Conservation (phyloP, 2,113 vertebrate genomes). For the Sakesphorus luctuosus region DNA sequence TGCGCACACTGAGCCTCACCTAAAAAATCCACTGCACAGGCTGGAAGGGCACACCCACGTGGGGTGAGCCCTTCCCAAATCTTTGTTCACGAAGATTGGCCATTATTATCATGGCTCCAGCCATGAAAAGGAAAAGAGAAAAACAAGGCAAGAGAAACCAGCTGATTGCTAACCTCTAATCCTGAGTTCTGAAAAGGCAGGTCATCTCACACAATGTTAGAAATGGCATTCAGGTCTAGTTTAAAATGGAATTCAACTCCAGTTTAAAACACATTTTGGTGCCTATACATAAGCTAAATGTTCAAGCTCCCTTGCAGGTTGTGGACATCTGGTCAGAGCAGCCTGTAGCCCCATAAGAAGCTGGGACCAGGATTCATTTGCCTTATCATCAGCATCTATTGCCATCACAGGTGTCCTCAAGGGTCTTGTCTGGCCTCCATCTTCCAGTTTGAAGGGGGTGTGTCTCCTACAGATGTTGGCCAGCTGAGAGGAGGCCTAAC, state of each 20-base stretch:
- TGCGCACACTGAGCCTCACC: too few relatives aligned
- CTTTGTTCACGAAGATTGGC: too few relatives aligned
- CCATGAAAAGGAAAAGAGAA: not conserved
- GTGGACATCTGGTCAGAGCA: not conserved
- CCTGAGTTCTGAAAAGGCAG: not conserved
- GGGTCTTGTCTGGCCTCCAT: not conserved
- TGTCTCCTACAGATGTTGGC: not conserved
- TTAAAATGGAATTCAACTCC: not conserved
- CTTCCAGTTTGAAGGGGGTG: accelerated
- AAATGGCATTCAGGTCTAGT: not conserved
- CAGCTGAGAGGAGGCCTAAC: not conserved
- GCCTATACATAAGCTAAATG: not conserved
- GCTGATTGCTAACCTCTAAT: not conserved
- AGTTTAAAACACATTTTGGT: not conserved
- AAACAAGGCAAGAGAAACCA: not conserved
- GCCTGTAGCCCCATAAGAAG: not conserved
- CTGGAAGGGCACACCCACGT: too few relatives aligned
- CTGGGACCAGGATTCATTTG: not conserved
- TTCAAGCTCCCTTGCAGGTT: not conserved
- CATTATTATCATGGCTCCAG: not conserved
- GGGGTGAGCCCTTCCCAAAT: too few relatives aligned
- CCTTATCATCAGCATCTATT: not conserved
- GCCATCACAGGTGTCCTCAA: not conserved
- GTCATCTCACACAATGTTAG: not conserved
- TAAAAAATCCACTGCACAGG: too few relatives aligned